Percentiles rank a stretch among this genome's conserved stretches.
phyloP scores from a whole-genome alignment of 2,888 invertebrate genomes.

The Drosophila limbata region DNA sequence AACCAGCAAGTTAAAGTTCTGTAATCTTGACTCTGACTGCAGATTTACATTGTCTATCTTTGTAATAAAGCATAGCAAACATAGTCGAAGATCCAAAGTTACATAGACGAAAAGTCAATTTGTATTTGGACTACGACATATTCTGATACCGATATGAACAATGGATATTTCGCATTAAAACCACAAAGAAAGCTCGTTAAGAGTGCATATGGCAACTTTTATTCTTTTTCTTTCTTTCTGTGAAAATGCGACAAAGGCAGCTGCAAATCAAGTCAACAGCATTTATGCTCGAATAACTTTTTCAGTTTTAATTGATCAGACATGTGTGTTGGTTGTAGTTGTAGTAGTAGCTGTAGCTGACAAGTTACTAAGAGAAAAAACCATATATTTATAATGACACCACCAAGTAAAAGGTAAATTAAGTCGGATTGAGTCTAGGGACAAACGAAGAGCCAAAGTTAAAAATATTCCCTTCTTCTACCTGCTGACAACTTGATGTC shows the following conservation, averaged over 20 bases:
- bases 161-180: neutral
- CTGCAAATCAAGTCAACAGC: constrained; percentile 6
- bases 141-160: neutral
- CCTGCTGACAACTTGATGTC: neutral
- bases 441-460: constrained; percentile 60
- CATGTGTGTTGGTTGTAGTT: neutral
- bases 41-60: neutral
- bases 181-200: neutral
- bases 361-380: neutral
- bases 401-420: constrained; percentile 21
- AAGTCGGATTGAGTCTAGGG: neutral
- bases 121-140: neutral
- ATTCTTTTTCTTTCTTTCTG: neutral
- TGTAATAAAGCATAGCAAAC: neutral
- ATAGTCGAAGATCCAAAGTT: neutral
- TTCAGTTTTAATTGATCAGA: constrained; percentile 61
- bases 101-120: neutral
- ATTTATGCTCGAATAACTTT: constrained; percentile 38
- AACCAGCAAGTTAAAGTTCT: constrained; percentile 3
- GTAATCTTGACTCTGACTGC: neutral
- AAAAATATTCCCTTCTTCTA: neutral
- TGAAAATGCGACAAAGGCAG: constrained; percentile 11
- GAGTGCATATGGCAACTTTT: constrained; percentile 4
- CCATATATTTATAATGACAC: constrained; percentile 21
- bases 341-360: constrained; percentile 3